Evolutionary conservation across 2,888 invertebrate species (phyloP).

Genomic region (Pammene aurita): DNA sequence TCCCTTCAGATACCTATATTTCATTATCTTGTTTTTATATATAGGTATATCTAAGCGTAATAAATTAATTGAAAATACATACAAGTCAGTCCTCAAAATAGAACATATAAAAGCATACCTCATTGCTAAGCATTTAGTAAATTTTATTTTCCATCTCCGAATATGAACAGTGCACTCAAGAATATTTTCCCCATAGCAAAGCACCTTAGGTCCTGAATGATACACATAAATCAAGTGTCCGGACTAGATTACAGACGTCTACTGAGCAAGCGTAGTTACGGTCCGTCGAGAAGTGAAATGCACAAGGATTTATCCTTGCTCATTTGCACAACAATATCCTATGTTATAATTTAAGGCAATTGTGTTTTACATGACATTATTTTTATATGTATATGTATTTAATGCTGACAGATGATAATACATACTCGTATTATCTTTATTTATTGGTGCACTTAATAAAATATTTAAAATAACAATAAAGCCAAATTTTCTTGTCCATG

Average conservation of each 20-base stretch:
- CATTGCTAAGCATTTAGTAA: too few species aligned
- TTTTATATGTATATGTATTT: background rate
- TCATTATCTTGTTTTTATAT: too few species aligned
- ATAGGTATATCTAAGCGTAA: too few species aligned
- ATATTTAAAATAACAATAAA: too few species aligned
- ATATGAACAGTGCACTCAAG: conserved; percentile 22
- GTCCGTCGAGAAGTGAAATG: conserved; percentile 42
- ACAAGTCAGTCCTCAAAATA: too few species aligned
- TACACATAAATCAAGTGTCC: conserved; percentile 42
- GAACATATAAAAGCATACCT: too few species aligned
- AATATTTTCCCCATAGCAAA: conserved; percentile 29
- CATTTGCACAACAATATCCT: conserved; percentile 40
- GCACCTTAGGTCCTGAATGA: conserved; percentile 40
- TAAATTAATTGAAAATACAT: too few species aligned
- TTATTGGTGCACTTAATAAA: too few species aligned
- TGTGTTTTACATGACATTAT: background rate
- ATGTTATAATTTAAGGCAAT: conserved; percentile 14
- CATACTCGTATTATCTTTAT: background rate
- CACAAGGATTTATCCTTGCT: conserved; percentile 37
- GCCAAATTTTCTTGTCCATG: too few species aligned
- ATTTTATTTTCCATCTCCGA: background rate
- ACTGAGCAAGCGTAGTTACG: conserved; percentile 41
- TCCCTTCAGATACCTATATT: too few species aligned
- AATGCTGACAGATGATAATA: background rate
- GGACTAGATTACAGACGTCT: conserved; percentile 40